Conservation (phyloP, 2,113 vertebrate genomes). For the Chaetops frenatus region DNA sequence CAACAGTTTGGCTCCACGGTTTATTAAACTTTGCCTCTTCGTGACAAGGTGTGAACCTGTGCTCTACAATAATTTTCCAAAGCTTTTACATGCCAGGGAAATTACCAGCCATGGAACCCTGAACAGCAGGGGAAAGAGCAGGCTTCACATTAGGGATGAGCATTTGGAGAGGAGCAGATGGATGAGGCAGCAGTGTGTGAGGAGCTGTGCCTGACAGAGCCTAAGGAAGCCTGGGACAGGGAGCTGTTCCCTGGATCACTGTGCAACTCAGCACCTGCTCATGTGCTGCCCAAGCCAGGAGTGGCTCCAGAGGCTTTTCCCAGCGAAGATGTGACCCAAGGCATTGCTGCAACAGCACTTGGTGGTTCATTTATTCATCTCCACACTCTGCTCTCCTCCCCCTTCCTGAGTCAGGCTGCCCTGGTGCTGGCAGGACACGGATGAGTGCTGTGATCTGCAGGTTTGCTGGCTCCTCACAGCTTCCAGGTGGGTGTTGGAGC, state of each 20-base stretch:
- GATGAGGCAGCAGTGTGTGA: background rate
- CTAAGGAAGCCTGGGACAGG: background rate
- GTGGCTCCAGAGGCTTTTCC: background rate
- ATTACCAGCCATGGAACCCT: background rate
- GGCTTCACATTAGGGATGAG: background rate
- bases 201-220: background rate
- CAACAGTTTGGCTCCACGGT: constrained; percentile 12
- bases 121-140: background rate
- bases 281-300: background rate
- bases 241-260: background rate
- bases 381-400: accelerated
- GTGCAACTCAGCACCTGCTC: background rate
- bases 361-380: background rate
- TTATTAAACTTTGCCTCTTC: constrained; percentile 18
- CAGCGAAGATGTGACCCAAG: background rate
- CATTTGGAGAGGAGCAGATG: background rate
- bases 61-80: constrained; percentile 5
- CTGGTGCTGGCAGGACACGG: background rate
- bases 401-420: background rate
- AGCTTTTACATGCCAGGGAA: constrained; percentile 17
- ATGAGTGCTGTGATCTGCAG: accelerated
- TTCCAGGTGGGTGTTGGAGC: background rate
- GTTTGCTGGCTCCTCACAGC: background rate
- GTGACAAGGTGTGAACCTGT: constrained; percentile 36
- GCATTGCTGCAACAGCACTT: background rate